Percentiles rank a stretch among this genome's conserved stretches.
Evolutionary conservation across 53 echinoderm and acorn worm species (phyloP).

Genomic region (Crossaster papposus): DNA sequence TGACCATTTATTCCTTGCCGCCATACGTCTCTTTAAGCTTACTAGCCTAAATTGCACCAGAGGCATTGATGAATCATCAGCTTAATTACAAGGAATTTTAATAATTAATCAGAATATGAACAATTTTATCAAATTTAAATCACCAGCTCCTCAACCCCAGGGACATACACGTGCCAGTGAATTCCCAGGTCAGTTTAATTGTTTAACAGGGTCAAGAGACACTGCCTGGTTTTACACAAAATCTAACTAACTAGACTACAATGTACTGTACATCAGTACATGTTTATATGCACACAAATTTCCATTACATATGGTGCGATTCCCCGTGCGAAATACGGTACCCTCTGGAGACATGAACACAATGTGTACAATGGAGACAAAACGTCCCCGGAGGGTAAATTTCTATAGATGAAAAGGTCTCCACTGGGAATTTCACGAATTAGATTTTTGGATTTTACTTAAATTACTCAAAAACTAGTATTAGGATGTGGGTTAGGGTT

Average conservation of each 20-base stretch:
- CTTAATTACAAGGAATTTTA: too few species aligned
- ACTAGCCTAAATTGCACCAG: too few species aligned
- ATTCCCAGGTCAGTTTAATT: constrained; percentile 25
- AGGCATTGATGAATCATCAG: too few species aligned
- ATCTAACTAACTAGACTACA: not conserved
- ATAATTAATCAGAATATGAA: not conserved
- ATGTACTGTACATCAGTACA: not conserved
- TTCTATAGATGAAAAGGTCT: too few species aligned
- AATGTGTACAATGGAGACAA: constrained; percentile 8
- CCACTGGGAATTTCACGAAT: too few species aligned
- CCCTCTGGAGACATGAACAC: not conserved
- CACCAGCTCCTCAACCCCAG: not conserved
- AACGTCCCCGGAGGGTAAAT: too few species aligned
- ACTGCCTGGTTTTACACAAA: not conserved
- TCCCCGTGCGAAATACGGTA: not conserved
- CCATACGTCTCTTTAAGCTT: too few species aligned
- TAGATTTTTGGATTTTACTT: too few species aligned
- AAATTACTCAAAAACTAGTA: too few species aligned
- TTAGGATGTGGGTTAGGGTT: too few species aligned
- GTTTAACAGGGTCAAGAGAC: not conserved
- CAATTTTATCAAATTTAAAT: not conserved
- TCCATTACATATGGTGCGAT: not conserved
- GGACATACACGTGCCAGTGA: not conserved
- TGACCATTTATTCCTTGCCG: too few species aligned
- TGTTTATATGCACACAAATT: not conserved